Evolutionary conservation across 2,888 invertebrate genomes (phyloP), one percentile per base, ranked within the genome.

Genomic region (Yponomeuta cagnagella): DNA sequence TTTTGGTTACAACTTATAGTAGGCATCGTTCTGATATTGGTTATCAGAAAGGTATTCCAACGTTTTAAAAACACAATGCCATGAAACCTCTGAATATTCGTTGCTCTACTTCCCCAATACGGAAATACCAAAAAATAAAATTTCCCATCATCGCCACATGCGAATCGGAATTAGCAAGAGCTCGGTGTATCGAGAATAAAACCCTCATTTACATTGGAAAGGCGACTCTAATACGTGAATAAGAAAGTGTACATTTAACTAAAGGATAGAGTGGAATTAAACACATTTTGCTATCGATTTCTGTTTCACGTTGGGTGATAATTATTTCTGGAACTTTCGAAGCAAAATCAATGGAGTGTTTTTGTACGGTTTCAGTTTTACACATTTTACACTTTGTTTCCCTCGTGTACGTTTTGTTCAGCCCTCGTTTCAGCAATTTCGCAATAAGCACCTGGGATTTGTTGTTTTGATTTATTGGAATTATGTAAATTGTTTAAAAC

Each of bases 71-170:
- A 63, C 10, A 33, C 1, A 69, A 23, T 31, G 69, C 9, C 43
- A 43, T 9, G 43, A 43, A 67, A 8, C 31, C 33, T 33, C 63
- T 68, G 37, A 33, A 48, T 2, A 15, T 81, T 82, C 52, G 37
- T 77, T 80, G 72, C 74, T 79, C 83, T 84, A 77, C 74, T 64
- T 74, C 73, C 73, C 75, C 76, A 77, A 79, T 78, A 78, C 78
- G 78, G 76, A 81, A 82, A 79, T 78, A 84, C 81, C 82, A 80
- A 84, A 84, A 85, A 86, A 85, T 84, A 85, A 86, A 86, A 84
- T 81, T 81, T 78, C 78, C 82, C 82, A 82, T 85, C 83, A 83
- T 83, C 82, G 81, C 82, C 86, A 87, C 85, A 85, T 85, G 87
- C 82, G 86, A 84, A 81, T 83, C 76, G 84, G 81, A 84, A 87